phyloP scores from a whole-genome alignment of 2,797 vertebrate genomes.

The Amniataba percoides region DNA sequence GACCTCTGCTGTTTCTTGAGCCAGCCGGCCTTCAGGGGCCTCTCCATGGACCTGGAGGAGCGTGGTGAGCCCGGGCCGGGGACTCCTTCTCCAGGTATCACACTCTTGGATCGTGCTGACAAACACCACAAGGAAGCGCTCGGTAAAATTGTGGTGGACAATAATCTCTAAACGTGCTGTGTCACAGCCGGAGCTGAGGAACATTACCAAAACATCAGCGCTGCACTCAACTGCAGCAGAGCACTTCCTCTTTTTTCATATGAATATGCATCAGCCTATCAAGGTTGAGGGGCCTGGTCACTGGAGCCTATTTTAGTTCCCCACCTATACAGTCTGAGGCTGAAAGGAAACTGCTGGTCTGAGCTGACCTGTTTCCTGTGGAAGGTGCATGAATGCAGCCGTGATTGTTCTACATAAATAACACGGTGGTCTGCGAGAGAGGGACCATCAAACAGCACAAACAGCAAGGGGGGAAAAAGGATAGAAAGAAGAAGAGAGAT shows the following conservation, averaged over 20 bases:
- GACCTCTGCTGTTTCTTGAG: conserved; percentile 95
- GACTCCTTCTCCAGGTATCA: conserved; percentile 88
- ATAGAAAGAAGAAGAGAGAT: conserved; percentile 16
- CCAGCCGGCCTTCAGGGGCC: conserved; percentile 94
- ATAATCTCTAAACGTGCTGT: neutral
- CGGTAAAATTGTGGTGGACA: conserved; percentile 15
- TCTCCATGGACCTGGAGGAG: conserved; percentile 84
- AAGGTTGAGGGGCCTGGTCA: conserved; percentile 27
- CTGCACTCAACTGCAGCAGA: conserved; percentile 10
- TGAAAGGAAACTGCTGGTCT: conserved; percentile 66
- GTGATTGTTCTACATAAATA: conserved; percentile 55
- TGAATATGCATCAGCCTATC: conserved; percentile 57
- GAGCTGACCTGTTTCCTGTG: conserved; percentile 74
- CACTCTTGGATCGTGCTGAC: conserved; percentile 91
- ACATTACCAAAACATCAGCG: conserved; percentile 42
- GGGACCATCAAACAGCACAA: neutral
- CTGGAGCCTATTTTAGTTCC: conserved; percentile 52
- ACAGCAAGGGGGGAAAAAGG: neutral
- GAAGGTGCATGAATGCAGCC: conserved; percentile 26
- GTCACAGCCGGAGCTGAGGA: conserved; percentile 24
- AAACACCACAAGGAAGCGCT: conserved; percentile 52
- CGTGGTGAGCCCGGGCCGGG: conserved; percentile 51
- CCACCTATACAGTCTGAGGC: conserved; percentile 10
- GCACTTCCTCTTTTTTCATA: conserved; percentile 69
- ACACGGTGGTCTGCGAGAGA: neutral